These are phyloP conservation scores for Metopia argyrocephala DNA, from an alignment of 2,888 invertebrate species.

Conservation along the genomic window DNA sequence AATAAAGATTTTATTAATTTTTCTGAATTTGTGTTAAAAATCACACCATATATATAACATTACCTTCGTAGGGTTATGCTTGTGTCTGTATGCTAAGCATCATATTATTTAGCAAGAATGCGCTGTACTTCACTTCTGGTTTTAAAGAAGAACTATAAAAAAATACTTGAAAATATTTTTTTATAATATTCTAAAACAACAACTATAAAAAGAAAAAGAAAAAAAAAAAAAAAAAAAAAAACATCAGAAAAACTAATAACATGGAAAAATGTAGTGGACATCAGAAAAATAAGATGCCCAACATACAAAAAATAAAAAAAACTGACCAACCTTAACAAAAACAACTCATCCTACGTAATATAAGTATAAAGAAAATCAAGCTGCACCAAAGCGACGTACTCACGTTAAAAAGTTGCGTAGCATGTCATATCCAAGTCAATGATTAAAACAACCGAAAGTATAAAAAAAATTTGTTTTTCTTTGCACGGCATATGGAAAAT, in stretches of 20 bases:
- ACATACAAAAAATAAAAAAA: not conserved
- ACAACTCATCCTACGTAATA: slow-evolving; percentile 39
- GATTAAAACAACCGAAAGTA: slow-evolving; percentile 35
- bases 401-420: slow-evolving; percentile 40
- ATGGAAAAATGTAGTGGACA: slow-evolving; percentile 26
- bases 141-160: not conserved
- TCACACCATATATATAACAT: no score
- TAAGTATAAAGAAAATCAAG: slow-evolving; percentile 1
- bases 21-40: no score
- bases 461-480: no score
- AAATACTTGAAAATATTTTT: slow-evolving; percentile 18
- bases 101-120: not conserved
- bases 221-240: not conserved
- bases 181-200: slow-evolving; percentile 11
- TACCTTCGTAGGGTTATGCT: not conserved
- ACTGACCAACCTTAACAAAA: slow-evolving; percentile 33
- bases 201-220: slow-evolving; percentile 4
- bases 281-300: slow-evolving; percentile 50
- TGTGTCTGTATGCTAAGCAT: not conserved
- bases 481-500: not conserved
- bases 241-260: slow-evolving; percentile 20
- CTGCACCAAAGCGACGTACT: slow-evolving; percentile 6
- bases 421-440: slow-evolving; percentile 53
- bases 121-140: not conserved
- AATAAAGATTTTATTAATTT: no score